Evolutionary conservation across 2,113 vertebrate genomes (phyloP), one percentile per base, ranked within the genome.

Genomic region (Phodopus roborovskii): DNA sequence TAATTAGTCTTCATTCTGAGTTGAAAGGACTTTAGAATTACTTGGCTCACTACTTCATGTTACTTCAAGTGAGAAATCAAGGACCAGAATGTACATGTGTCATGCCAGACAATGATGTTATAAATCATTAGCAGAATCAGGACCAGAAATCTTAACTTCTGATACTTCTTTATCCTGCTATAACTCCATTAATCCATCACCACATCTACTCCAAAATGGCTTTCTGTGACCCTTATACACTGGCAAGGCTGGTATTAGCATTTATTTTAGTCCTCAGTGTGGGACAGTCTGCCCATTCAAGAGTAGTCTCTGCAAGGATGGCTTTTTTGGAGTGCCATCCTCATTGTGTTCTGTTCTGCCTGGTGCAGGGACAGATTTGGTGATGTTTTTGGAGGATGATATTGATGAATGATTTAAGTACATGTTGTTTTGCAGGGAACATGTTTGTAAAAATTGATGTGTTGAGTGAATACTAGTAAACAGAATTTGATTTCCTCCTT

Each of bases 401-500:
- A 33, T 70, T 45, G 42, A 11, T 75, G 24, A 84, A 75, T 39
- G 82, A 70, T 56, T 85, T 78, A 53, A 85, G 20, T 82, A 20
- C 3, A 39, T 74, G 15, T 91, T 88, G 45, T 33, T 94, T 89
- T 77, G 8, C 5, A 81, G 90, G n/a, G 56, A 73, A 36, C 82
- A 10, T 3, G 56, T 88, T 93, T 84, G 30, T 90, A 78, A 91
- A 73, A 86, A 66, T 6, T n/a, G 13, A 45, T 53, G 7, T 79
- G 13, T 77, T 33, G 88, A 71, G 24, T 68, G 24, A 82, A 53
- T 82, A 50, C 79, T 45, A 94, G 20, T 71, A 89, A 89, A 36
- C 36, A 90, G 78, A 89, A 89, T 39, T 19, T 74, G 62, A 78
- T 30, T 93, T 94, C 90, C 53, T 92, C 94, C 58, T 91, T 85